A percentile compares a stretch with the other conserved stretches of the same genome.
These are phyloP conservation scores for Struthio camelus DNA, from an alignment of 2,113 vertebrate genomes.

Conservation along the genomic window DNA sequence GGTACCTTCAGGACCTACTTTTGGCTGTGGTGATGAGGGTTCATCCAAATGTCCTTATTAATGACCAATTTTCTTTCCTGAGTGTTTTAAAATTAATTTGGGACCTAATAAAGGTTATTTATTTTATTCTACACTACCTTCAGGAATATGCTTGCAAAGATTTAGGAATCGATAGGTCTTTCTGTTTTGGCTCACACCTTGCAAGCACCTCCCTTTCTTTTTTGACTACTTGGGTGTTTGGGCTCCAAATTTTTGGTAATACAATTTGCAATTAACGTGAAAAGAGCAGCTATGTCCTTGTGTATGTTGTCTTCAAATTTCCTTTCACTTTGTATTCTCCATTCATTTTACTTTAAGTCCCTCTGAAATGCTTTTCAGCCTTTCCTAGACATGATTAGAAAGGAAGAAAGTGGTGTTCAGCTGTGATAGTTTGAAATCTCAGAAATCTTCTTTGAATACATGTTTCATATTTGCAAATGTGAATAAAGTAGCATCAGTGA, in stretches of 20 bases:
- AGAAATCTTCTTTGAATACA: background rate
- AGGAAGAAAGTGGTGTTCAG: background rate
- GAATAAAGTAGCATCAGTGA: background rate
- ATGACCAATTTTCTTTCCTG: background rate
- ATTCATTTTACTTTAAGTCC: background rate
- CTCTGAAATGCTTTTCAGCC: background rate
- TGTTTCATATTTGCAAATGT: background rate
- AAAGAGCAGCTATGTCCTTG: background rate
- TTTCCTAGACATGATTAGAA: background rate
- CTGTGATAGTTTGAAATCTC: background rate
- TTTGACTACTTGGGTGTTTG: background rate
- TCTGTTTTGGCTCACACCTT: background rate
- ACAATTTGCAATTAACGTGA: background rate
- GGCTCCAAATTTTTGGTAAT: background rate
- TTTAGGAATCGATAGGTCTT: background rate
- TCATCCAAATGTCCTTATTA: background rate
- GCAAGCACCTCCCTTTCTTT: background rate
- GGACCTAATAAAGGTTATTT: background rate
- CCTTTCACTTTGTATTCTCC: background rate
- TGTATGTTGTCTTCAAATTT: background rate
- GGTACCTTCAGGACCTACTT: background rate
- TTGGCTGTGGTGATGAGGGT: background rate
- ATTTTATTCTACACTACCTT: background rate
- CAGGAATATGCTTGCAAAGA: background rate
- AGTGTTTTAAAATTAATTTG: background rate